Conservation (phyloP, 2,888 invertebrate species). For the Pachliopta kotzebuea region DNA sequence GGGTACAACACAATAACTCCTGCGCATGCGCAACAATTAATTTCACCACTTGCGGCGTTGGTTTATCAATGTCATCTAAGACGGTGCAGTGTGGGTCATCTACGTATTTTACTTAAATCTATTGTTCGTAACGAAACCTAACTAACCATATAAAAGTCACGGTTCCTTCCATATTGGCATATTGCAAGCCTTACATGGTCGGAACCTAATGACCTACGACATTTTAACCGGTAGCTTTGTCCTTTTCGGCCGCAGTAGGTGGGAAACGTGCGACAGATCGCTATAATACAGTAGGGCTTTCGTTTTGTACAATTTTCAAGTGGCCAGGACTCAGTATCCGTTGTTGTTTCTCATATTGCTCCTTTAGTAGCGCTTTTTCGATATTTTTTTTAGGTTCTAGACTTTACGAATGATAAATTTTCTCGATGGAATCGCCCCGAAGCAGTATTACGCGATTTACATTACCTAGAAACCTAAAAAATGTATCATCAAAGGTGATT, state of each 20-base stretch:
- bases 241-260: constrained; percentile 48
- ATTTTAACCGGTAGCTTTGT: constrained; percentile 69
- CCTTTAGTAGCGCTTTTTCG: constrained; percentile 48
- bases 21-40: constrained; percentile 49
- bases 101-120: constrained; percentile 66
- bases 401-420: constrained; percentile 29
- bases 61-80: constrained; percentile 66
- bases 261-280: constrained; percentile 53
- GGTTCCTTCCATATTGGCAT: constrained; percentile 78
- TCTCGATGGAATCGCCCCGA: constrained; percentile 20
- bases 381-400: constrained; percentile 41
- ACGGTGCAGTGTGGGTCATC: constrained; percentile 53
- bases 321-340: constrained; percentile 62
- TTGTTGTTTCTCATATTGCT: constrained; percentile 68
- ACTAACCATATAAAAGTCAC: constrained; percentile 64
- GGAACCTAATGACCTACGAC: constrained; percentile 80
- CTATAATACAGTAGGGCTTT: constrained; percentile 73
- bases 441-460: too few species aligned
- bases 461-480: too few species aligned
- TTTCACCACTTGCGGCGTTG: constrained; percentile 44
- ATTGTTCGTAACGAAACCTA: constrained; percentile 59
- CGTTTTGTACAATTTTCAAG: constrained; percentile 75
- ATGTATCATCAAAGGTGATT: too few species aligned
- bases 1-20: constrained; percentile 40
- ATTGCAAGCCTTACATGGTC: constrained; percentile 74